Base-by-base conservation (phyloP, 2,113 vertebrate species). In the Actenoides hombroni region DNA sequence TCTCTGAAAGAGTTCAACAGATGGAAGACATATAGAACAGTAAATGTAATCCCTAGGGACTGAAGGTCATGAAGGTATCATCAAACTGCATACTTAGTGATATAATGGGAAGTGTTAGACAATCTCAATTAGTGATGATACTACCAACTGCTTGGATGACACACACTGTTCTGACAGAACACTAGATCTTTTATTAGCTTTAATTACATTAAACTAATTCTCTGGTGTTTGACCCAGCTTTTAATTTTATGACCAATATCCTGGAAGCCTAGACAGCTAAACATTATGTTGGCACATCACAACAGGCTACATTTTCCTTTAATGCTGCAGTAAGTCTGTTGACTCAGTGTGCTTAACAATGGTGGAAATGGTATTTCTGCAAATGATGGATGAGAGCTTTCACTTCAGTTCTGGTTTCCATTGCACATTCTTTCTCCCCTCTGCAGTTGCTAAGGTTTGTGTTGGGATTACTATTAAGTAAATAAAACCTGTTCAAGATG, bases 221-320 rank as follows among this genome's bases (percentile, higher is more conserved):
- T 88, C 29, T 53, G 78, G 57, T 70, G 46, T 87, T 92, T 85
- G 84, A 94, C 46, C 29, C 49, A 92, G 57, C 46, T 96, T 92
- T 96, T 77, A 87, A 92, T 95, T 96, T 95, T 94, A 95, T 70
- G 59, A 91, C 54, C 49, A 88, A 84, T 91, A 92, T 92, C 39
- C 75, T 95, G 73, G 81, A 94, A 91, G 42, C 69, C 44, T 15
- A 63, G 64, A 83, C 33, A 96, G 69, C 33, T 81, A 76, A 95
- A 83, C 14, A n/a, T 44, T 83, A 61, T 73, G 92, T 75, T 86
- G 86, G 60, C 88, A 91, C 11, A 23, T 48, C 49, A 74, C 6
- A 68, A 42, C 6, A 79, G 31, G 40, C 33, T 82, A 78, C 42
- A 51, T 86, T 93, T 95, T 73, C 40, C 64, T 90, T 86, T 71